Evolutionary conservation across 1,140 invertebrate species (phyloP).

Genomic region (Druon quercuslanigerum): DNA sequence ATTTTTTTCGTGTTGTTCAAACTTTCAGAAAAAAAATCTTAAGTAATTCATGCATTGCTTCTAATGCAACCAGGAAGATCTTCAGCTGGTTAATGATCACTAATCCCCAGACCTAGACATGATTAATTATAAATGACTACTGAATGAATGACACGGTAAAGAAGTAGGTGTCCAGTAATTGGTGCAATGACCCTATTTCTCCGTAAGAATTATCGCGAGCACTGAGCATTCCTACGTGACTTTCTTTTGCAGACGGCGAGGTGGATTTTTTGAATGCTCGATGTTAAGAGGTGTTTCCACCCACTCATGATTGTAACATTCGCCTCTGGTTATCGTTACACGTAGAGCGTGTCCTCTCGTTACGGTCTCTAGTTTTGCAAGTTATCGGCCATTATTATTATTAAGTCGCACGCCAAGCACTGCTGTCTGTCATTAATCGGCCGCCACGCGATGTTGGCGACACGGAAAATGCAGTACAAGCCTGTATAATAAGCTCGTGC

Average conservation of each 20-base stretch:
- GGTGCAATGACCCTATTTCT: neutral
- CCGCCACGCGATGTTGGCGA: constrained; percentile 22
- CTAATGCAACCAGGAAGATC: too few species aligned
- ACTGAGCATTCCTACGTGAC: neutral
- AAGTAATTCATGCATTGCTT: too few species aligned
- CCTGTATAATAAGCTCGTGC: constrained; percentile 2
- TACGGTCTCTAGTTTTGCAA: constrained; percentile 28
- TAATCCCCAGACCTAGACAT: too few species aligned
- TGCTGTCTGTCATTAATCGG: constrained; percentile 29
- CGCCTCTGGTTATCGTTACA: constrained; percentile 25
- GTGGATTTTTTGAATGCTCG: neutral
- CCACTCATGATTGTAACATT: constrained; percentile 22
- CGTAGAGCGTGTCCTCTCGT: constrained; percentile 8
- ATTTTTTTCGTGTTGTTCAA: too few species aligned
- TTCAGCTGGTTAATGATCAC: too few species aligned
- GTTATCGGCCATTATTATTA: constrained; percentile 26
- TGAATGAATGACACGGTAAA: too few species aligned
- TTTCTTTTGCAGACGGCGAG: neutral
- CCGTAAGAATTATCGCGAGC: neutral
- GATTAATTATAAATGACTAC: too few species aligned
- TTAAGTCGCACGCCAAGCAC: constrained; percentile 26
- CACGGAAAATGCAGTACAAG: constrained; percentile 1
- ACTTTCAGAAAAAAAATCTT: too few species aligned
- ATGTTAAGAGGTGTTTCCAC: constrained; percentile 29
- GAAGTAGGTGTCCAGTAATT: too few species aligned